Conservation (phyloP, 64 coral and sea anemone genomes). For the Montipora capricornis region DNA sequence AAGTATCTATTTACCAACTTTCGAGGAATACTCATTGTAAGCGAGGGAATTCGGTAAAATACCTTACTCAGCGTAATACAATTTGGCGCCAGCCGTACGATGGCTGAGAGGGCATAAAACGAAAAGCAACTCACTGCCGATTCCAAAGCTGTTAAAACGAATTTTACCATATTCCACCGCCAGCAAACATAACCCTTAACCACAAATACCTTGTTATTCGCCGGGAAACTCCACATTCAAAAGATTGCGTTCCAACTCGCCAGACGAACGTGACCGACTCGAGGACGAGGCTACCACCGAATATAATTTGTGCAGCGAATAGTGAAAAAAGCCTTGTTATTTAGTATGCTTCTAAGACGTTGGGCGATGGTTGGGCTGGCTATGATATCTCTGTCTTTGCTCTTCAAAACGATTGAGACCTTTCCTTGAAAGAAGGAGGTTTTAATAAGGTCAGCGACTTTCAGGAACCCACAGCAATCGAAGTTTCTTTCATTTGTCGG, state of each 20-base stretch:
- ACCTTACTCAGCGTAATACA: slow-evolving; percentile 16
- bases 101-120: slow-evolving; percentile 52
- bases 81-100: slow-evolving; percentile 71
- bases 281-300: slow-evolving; percentile 69
- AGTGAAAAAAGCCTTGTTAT: slow-evolving; percentile 63
- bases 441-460: slow-evolving; percentile 1
- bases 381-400: slow-evolving; percentile 14
- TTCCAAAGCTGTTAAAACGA: background rate
- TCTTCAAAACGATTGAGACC: slow-evolving; percentile 6
- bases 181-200: background rate
- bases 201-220: slow-evolving; percentile 60
- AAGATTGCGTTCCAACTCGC: slow-evolving; percentile 43
- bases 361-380: slow-evolving; percentile 7
- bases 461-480: slow-evolving; percentile 47
- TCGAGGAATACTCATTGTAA: background rate
- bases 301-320: slow-evolving; percentile 80
- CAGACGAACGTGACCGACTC: slow-evolving; percentile 63
- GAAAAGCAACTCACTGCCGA: slow-evolving; percentile 2
- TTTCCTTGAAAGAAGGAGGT: slow-evolving; percentile 14
- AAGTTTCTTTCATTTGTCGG: slow-evolving; percentile 71
- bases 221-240: slow-evolving; percentile 20
- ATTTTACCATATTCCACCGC: background rate
- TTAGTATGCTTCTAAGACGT: slow-evolving; percentile 45
- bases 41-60: background rate
- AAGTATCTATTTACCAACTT: slow-evolving; percentile 6